Conservation (phyloP, 1,140 invertebrate genomes). For the Colletes latitarsis region DNA sequence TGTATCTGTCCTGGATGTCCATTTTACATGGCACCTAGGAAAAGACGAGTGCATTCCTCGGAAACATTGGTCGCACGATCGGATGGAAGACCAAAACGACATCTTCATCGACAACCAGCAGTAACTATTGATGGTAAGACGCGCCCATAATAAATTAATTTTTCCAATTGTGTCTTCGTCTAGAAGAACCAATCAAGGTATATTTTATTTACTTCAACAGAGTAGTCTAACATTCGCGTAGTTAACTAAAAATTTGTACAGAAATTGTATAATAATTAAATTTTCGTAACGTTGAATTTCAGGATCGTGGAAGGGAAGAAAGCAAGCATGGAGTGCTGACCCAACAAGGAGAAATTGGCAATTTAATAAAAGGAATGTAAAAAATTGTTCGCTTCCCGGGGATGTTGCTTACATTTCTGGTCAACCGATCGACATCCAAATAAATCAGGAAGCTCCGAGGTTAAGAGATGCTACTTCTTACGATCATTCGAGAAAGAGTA, state of each 20-base stretch:
- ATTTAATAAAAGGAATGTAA: constrained; percentile 86
- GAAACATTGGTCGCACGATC: constrained; percentile 85
- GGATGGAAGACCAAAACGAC: constrained; percentile 72
- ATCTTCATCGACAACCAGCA: constrained; percentile 70
- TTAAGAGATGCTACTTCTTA: constrained; percentile 25
- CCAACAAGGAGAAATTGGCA: constrained; percentile 87
- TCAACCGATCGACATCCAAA: constrained; percentile 33
- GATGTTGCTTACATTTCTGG: constrained; percentile 67
- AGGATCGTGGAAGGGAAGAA: constrained; percentile 66
- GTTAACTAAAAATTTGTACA: neutral
- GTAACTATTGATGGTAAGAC: constrained; percentile 42
- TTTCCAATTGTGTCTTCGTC: no score
- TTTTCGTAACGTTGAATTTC: neutral
- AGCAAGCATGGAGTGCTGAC: constrained; percentile 90
- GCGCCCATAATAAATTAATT: no score
- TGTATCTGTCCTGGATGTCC: constrained; percentile 91
- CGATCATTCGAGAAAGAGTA: constrained; percentile 38
- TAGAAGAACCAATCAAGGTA: no score
- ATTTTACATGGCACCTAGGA: constrained; percentile 88
- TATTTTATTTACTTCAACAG: no score
- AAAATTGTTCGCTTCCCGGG: constrained; percentile 75
- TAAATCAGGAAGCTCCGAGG: constrained; percentile 42
- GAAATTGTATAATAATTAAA: no score
- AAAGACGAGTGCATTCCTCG: constrained; percentile 87
- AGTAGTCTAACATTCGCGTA: no score